Conservation (phyloP, 2,888 invertebrate genomes). For the Sminthurides aquaticus region DNA sequence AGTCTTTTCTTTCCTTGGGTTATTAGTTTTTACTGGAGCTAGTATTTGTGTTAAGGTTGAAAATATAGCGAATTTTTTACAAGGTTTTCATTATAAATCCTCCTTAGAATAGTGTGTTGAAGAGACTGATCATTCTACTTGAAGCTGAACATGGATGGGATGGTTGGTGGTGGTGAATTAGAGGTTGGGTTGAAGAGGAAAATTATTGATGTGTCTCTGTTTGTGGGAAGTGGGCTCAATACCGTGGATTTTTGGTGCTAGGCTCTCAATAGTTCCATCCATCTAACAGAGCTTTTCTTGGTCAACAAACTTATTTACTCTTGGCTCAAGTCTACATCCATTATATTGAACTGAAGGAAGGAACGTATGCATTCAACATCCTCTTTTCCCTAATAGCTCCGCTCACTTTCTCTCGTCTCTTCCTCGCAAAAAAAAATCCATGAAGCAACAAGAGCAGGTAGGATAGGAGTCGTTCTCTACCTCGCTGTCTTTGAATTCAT, state of each 20-base stretch:
- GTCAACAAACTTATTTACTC: conserved; percentile 22
- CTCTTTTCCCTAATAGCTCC: neutral
- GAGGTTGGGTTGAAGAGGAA: neutral
- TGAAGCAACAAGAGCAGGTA: neutral
- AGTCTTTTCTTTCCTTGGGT: too few species aligned
- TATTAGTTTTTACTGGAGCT: too few species aligned
- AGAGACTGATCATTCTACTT: too few species aligned
- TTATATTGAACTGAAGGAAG: neutral
- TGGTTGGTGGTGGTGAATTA: neutral
- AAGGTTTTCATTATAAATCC: too few species aligned
- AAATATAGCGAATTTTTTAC: too few species aligned
- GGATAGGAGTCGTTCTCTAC: neutral
- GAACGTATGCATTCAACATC: neutral
- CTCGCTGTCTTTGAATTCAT: neutral
- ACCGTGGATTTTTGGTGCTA: conserved; percentile 27
- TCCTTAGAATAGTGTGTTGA: too few species aligned
- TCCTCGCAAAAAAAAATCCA: neutral
- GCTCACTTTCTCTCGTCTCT: neutral
- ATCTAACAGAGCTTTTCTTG: conserved; percentile 18
- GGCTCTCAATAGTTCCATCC: conserved; percentile 29
- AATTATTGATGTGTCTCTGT: conserved; percentile 23
- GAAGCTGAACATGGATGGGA: neutral
- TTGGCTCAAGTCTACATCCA: neutral
- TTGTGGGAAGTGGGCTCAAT: conserved; percentile 22
- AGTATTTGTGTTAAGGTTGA: too few species aligned